phyloP scores from a whole-genome alignment of 2,113 vertebrate species.

The Phylloscopus trochiloides region DNA sequence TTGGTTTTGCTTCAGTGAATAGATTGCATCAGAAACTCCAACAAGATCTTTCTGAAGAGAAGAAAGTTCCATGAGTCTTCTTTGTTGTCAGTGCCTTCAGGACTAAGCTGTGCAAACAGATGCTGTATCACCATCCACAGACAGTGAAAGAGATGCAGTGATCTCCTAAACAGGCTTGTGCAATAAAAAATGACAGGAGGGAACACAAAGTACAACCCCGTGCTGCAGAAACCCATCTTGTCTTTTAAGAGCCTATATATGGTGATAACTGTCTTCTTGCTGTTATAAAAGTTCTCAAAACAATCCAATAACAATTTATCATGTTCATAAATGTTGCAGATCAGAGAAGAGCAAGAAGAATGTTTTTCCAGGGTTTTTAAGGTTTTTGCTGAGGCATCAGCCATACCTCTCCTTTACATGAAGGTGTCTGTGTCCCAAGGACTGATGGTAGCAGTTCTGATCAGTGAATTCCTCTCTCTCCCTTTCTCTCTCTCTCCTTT shows the following conservation, averaged over 20 bases:
- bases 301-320: neutral
- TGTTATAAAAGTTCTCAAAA: neutral
- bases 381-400: neutral
- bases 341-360: neutral
- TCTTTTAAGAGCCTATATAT: conserved; percentile 15
- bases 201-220: neutral
- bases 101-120: neutral
- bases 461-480: neutral
- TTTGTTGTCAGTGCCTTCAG: neutral
- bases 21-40: neutral
- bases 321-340: neutral
- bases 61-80: neutral
- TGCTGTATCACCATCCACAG: neutral
- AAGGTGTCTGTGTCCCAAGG: neutral
- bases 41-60: neutral
- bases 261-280: neutral
- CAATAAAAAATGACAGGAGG: conserved; percentile 1
- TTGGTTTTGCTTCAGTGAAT: neutral
- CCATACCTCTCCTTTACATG: neutral
- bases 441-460: neutral
- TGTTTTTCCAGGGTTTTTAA: neutral
- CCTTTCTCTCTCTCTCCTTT: neutral
- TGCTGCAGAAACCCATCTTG: neutral
- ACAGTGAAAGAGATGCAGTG: neutral
- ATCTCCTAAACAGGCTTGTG: neutral